Base-by-base conservation (phyloP, 2,113 vertebrate genomes). In the Atractosteus spatula region DNA sequence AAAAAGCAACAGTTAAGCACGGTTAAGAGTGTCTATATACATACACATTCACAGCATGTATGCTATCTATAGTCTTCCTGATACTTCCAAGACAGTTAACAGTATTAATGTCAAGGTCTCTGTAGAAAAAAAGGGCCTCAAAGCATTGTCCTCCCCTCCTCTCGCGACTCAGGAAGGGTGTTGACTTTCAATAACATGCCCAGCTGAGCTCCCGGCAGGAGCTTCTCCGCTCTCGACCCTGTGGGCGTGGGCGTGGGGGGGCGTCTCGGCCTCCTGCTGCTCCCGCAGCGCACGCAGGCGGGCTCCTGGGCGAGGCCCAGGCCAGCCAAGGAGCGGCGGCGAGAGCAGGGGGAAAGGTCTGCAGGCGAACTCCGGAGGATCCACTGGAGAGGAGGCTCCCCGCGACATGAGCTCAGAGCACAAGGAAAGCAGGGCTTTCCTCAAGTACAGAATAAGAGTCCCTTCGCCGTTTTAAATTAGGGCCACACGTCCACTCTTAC, bases 301-400 rank as follows among this genome's bases (percentile, higher is more conserved):
- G 16, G 14, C 29, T 29, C 29, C 29, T 29, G 29, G 29, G 29
- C 29, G 29, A 29, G 29, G 29, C 29, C 29, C 29, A 2, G 29
- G 65, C 42, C 42, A 2, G 65, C 13, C 2, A 16, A 8, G 65
- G 14, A 8, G 44, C 47, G 65, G 44, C 41, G 16, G 8, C 29
- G 29, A 29, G 29, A 29, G 29, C 29, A 29, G 29, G 29, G 29
- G 29, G 29, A 29, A 29, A 29, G 29, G 29, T 29, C n/a, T 68
- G 45, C 45, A 68, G 66, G 66, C 47, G 54, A 45, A 45, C 17
- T 68, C 14, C n/a, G 66, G 44, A 68, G 47, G 47, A 55, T 44
- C 44, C 47, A 12, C 66, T 29, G 29, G 29, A 29, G 29, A 29
- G 29, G 29, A 29, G 29, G 29, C 29, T 29, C 29, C 29, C 29